Evolutionary conservation across 2,888 invertebrate species (phyloP), one percentile per base, ranked within the genome.

Genomic region (Stenoptilia bipunctidactyla): DNA sequence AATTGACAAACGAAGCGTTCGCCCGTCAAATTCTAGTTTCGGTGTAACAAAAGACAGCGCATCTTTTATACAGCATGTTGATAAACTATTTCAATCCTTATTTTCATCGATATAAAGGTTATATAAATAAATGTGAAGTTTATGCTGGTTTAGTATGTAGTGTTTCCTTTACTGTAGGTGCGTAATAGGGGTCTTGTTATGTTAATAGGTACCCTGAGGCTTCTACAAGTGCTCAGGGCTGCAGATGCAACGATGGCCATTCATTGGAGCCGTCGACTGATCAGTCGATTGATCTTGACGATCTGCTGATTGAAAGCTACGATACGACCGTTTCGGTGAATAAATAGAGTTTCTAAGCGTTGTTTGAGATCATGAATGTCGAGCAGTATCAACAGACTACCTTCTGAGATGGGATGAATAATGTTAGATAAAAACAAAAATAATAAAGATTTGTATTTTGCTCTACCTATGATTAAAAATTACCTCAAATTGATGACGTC

Each of bases 1-100:
- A 69, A 82, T 83, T 82, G 83, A 79, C 82, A 82, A 84, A 83
- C 83, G 83, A 84, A 82, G 73, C 84, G 61, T 77, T 80, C 73
- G 66, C 47, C 76, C 76, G 83, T 72, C 77, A 82, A 83, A 83
- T 83, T 80, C 72, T 73, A 83, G 82, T 83, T 82, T 68, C 65
- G 55, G 53, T 57, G 61, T 55, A 56, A 68, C 70, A 68, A 68
- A 66, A 68, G 65, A 57, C 49, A 51, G 46, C 39, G 45, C 62
- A 57, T 55, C 45, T 34, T 51, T 35, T 30, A 14, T 46, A 46
- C 20, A 20, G 8, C 3, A 3, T 20, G 4, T 20, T 20, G 20
- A 20, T 20, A 8, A 20, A 8, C 20, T 37, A 43, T 45, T 40
- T 3, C 13, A 2, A n/a, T 37, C 20, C 30, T 39, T 27, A 33